Base-by-base conservation (phyloP, 2,113 vertebrate genomes). In the Gyps fulvus region DNA sequence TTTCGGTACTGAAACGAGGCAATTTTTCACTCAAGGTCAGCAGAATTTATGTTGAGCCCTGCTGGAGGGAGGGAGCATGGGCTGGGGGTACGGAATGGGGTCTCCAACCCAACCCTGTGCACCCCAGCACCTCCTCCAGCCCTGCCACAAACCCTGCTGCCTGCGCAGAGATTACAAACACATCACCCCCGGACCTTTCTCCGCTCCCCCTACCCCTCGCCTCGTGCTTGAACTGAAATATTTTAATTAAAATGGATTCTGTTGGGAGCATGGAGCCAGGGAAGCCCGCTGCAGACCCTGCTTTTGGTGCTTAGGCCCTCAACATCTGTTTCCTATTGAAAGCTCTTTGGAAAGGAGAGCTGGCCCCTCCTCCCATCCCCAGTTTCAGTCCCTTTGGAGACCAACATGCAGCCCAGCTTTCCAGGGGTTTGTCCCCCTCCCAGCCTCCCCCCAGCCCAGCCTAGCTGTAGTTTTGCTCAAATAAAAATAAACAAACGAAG, bases 1-100 rank as follows among this genome's bases (percentile, higher is more conserved):
- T 96, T 99, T 98, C 77, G 96, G 98, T 98, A 98, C 98, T 95
- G 97, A 98, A 97, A 95, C 5, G 74, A 98, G 97, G 97, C 96
- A 93, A 55, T 97, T 96, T 98, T 98, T 97, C 93, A 97, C 94
- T 97, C 54, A 59, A 92, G 96, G 97, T 98, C 97, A 97, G 96
- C 93, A 97, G 83, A 97, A 96, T 97, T 97, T 96, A 96, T 89
- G 93, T 95, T 13, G 29, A 91, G 49, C 43, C 29, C 59, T 54
- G 74, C 32, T 79, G 65, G 36, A 89, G 65, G 67, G 71, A 81
- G 83, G 90, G 86, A 90, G 40, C 61, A 34, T 13, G 6, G 55
- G 42, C 49, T 65, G n/a, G 90, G 91, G 94, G 85, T 92, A 34
- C 31, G 0, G 69, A 61, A 86, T 58, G 79, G 91, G 90, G 89